Evolutionary conservation across 2,797 vertebrate genomes (phyloP).

Genomic region (Varecia variegata): DNA sequence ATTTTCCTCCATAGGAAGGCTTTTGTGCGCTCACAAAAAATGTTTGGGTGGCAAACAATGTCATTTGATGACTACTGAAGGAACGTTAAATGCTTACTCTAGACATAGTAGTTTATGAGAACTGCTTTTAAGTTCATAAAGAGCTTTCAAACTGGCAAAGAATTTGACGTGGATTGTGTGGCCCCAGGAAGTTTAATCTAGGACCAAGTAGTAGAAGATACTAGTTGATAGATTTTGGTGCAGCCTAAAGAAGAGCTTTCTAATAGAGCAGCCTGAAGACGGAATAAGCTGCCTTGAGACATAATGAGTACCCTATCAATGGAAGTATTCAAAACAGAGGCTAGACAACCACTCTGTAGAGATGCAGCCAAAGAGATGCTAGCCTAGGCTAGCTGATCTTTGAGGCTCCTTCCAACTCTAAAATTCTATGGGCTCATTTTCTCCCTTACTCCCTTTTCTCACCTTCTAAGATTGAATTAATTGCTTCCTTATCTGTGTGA

Average conservation of each 20-base stretch:
- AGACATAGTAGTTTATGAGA: not conserved
- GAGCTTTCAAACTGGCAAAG: not conserved
- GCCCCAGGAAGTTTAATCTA: not conserved
- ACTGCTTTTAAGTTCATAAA: not conserved
- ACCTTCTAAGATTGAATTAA: not conserved
- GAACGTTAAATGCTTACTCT: not conserved
- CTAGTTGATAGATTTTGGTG: not conserved
- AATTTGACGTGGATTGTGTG: not conserved
- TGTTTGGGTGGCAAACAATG: not conserved
- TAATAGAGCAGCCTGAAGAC: not conserved
- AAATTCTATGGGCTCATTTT: constrained; percentile 16
- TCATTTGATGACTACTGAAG: not conserved
- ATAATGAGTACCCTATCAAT: not conserved
- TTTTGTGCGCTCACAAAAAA: not conserved
- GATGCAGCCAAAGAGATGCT: not conserved
- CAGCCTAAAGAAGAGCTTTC: not conserved
- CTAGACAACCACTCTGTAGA: not conserved
- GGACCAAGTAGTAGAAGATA: not conserved
- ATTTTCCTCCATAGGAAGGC: not conserved
- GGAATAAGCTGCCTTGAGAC: not conserved
- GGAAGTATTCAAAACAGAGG: not conserved
- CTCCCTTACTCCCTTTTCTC: not conserved
- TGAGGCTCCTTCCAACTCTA: not conserved
- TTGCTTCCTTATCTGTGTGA: not conserved
- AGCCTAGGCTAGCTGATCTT: not conserved